Conservation (phyloP, 2,113 vertebrate genomes). For the Campylorhamphus procurvoides region DNA sequence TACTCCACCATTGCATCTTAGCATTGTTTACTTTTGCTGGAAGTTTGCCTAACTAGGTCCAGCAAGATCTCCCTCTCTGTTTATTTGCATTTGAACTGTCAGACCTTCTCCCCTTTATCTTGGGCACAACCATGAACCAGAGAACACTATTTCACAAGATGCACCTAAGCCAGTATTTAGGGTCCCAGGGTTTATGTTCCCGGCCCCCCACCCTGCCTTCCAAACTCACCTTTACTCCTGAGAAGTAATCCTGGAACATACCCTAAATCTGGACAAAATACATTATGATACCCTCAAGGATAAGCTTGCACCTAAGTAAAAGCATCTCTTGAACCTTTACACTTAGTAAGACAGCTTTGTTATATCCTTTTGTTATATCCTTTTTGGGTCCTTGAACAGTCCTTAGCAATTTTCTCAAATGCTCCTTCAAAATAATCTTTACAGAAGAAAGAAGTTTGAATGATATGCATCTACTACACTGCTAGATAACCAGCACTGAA, state of each 20-base stretch:
- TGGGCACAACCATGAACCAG: background rate
- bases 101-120: background rate
- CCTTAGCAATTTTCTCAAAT: background rate
- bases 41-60: background rate
- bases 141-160: background rate
- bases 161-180: background rate
- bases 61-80: background rate
- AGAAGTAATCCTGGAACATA: background rate
- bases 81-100: background rate
- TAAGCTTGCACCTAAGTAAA: background rate
- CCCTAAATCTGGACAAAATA: background rate
- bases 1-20: background rate
- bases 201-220: too few species aligned
- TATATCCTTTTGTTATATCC: background rate
- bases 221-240: too few species aligned
- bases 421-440: background rate
- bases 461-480: background rate
- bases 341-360: background rate
- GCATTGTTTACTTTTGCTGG: background rate
- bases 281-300: background rate
- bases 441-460: background rate
- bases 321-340: background rate
- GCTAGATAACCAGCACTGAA: background rate
- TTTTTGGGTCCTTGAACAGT: background rate
- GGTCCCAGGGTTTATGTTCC: background rate